Evolutionary conservation across 1,140 invertebrate genomes (phyloP).

Genomic region (Scaptomyza hsui): DNA sequence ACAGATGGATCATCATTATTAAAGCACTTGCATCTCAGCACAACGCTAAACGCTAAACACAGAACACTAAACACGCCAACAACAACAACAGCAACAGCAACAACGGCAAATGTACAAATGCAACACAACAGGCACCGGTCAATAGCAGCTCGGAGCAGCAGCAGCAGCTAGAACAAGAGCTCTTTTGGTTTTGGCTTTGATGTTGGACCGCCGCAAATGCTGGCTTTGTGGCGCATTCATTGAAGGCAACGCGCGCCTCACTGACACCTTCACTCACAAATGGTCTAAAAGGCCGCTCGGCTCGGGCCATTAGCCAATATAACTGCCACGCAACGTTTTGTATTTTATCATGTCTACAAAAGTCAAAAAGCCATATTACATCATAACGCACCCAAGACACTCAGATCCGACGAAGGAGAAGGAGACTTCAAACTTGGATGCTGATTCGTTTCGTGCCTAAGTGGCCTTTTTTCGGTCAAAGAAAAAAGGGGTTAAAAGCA

Average conservation of each 20-base stretch:
- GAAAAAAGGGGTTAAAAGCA: conserved; percentile 42
- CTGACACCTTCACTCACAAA: conserved; percentile 69
- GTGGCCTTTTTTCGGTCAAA: conserved; percentile 61
- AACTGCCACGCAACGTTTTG: conserved; percentile 81
- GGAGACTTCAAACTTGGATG: conserved; percentile 33
- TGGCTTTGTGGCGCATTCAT: conserved; percentile 28
- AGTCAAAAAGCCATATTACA: conserved; percentile 82
- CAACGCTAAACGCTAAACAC: conserved; percentile 13
- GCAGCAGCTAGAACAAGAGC: conserved; percentile 14
- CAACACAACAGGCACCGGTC: conserved; percentile 50
- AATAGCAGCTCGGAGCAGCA: conserved; percentile 49
- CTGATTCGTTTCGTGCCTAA: conserved; percentile 72
- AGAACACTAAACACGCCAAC: not conserved
- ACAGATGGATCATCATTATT: conserved; percentile 42
- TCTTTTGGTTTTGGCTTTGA: conserved; percentile 25
- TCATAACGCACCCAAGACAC: conserved; percentile 62
- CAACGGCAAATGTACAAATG: conserved; percentile 49
- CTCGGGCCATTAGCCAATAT: conserved; percentile 77
- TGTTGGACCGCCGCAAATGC: conserved; percentile 18
- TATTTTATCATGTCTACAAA: conserved; percentile 83
- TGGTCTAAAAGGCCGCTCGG: conserved; percentile 74
- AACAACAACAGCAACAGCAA: conserved; percentile 16
- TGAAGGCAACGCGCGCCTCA: conserved; percentile 43
- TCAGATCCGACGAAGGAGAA: conserved; percentile 36
- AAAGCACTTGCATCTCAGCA: conserved; percentile 55